These are phyloP conservation scores for Germaria angustata DNA, from an alignment of 2,888 invertebrate species.

Conservation along the genomic window DNA sequence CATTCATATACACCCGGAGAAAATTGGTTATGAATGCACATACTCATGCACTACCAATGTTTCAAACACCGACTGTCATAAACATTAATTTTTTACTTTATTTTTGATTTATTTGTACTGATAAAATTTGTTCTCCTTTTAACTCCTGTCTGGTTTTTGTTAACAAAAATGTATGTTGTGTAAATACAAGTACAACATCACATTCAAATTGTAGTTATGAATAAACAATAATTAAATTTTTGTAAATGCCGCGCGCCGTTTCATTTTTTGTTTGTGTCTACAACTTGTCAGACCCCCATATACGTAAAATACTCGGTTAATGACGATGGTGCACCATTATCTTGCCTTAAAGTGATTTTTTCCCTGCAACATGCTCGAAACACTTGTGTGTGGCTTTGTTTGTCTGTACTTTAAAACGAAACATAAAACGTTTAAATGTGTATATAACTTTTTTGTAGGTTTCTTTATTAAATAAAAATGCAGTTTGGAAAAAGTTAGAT, in stretches of 20 bases:
- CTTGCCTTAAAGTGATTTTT: not conserved
- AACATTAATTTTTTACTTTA: not conserved
- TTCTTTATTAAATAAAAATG: too few relatives aligned
- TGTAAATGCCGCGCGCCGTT: not conserved
- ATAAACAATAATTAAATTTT: slow-evolving; percentile 34
- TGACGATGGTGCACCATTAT: slow-evolving; percentile 5
- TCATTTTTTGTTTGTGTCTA: not conserved
- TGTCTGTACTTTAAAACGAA: not conserved
- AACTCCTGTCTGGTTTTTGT: not conserved
- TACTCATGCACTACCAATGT: not conserved
- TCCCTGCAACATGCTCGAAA: not conserved
- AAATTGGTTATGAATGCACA: not conserved
- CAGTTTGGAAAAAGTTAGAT: too few relatives aligned
- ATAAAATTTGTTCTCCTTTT: slow-evolving; percentile 26
- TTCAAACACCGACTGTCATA: not conserved
- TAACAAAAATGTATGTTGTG: not conserved
- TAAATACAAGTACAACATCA: not conserved
- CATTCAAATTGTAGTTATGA: slow-evolving; percentile 21
- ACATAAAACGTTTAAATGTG: slow-evolving; percentile 1
- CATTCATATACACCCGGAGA: not conserved
- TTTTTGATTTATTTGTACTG: slow-evolving; percentile 38
- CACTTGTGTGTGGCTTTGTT: not conserved
- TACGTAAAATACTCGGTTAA: not conserved
- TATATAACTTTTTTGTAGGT: too few relatives aligned
- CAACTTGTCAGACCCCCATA: not conserved